Percentiles rank a stretch among this genome's conserved stretches.
Evolutionary conservation across 2,888 invertebrate species (phyloP).

Genomic region (Arctia plantaginis): DNA sequence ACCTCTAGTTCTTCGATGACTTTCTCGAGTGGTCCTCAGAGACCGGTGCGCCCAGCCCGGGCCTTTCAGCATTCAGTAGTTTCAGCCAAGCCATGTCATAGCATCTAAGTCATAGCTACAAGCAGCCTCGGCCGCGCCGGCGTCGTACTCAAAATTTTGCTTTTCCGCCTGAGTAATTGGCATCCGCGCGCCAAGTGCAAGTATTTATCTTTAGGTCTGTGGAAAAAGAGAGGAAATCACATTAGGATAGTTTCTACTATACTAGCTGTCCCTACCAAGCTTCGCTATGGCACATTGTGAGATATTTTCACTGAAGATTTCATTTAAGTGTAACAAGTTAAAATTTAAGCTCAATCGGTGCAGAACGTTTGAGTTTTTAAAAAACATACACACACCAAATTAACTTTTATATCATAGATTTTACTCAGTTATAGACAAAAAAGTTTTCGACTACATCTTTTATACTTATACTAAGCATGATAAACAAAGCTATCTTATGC

Average conservation of each 20-base stretch:
- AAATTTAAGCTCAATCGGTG: too few relatives aligned
- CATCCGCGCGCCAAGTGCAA: conserved; percentile 96
- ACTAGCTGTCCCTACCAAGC: background rate
- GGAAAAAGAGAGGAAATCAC: background rate
- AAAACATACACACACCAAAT: too few relatives aligned
- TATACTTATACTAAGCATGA: background rate
- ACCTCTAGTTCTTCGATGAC: conserved; percentile 97
- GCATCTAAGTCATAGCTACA: conserved; percentile 98
- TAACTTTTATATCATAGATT: too few relatives aligned
- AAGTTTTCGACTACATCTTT: too few relatives aligned
- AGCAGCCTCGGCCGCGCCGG: conserved; percentile 96
- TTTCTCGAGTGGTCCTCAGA: conserved; percentile 96
- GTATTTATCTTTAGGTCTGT: conserved; percentile 96
- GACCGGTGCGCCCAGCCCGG: conserved; percentile 89
- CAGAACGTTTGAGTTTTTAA: too few relatives aligned
- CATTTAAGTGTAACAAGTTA: too few relatives aligned
- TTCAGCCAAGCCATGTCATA: conserved; percentile 96
- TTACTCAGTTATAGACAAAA: too few relatives aligned
- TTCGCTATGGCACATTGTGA: too few relatives aligned
- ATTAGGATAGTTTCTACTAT: background rate
- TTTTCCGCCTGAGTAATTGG: conserved; percentile 93
- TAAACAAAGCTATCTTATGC: background rate
- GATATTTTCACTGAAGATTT: too few relatives aligned
- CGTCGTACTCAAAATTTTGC: conserved; percentile 94
- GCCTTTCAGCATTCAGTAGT: conserved; percentile 95